Conservation (phyloP, 2,888 invertebrate genomes). For the Fragum fragum region DNA sequence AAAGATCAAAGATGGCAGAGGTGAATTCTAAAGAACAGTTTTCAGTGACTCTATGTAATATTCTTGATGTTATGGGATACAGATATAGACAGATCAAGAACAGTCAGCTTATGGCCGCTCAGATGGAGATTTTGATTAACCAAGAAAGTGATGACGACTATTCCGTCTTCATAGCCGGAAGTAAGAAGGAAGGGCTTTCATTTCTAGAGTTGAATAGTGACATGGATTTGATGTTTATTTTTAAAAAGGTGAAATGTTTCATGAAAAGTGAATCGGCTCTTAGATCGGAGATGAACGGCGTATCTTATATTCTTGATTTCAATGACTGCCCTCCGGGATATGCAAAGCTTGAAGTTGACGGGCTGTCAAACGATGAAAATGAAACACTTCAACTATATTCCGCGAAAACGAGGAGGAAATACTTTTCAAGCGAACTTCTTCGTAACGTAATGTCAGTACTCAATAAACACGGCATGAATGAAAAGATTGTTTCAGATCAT, state of each 20-base stretch:
- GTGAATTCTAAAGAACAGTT: not conserved
- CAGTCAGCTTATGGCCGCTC: not conserved
- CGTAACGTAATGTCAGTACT: not conserved
- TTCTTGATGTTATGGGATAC: slow-evolving; percentile 12
- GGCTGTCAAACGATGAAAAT: not conserved
- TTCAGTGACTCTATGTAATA: not conserved
- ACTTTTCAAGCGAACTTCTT: not conserved
- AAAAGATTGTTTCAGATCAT: not conserved
- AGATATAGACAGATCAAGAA: slow-evolving; percentile 2
- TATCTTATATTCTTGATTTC: not conserved
- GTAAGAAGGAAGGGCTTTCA: slow-evolving; percentile 12
- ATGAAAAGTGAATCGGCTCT: no score
- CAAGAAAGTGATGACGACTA: not conserved
- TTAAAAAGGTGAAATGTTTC: slow-evolving; percentile 5
- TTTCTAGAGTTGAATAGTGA: slow-evolving; percentile 10
- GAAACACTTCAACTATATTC: not conserved
- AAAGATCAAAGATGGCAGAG: not conserved
- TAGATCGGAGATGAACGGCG: not conserved
- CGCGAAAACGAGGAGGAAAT: not conserved
- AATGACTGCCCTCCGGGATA: not conserved
- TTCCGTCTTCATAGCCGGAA: not conserved
- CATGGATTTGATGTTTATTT: slow-evolving; percentile 1
- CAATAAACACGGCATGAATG: not conserved
- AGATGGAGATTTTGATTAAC: not conserved
- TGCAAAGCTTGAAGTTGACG: slow-evolving; percentile 5